A percentile compares a stretch with the other conserved stretches of the same genome.
phyloP scores from a whole-genome alignment of 2,113 vertebrate species.

The Candoia aspera region DNA sequence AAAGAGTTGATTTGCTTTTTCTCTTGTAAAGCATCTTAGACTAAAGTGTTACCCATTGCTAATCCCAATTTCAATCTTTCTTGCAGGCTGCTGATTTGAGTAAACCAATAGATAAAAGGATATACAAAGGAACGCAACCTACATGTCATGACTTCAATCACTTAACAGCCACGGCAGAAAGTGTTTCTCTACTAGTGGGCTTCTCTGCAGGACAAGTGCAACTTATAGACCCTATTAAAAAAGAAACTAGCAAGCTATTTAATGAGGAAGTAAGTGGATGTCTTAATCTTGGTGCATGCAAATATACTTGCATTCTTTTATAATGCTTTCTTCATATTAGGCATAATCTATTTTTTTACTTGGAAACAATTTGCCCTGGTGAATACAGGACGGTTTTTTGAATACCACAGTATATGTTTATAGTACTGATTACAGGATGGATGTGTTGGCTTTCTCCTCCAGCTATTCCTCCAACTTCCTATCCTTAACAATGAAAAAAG shows the following conservation, averaged over 20 bases:
- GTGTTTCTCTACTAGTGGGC: constrained; percentile 96
- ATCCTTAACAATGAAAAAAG: background rate
- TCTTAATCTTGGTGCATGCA: constrained; percentile 57
- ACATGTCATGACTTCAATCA: constrained; percentile 99
- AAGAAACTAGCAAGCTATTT: constrained; percentile 99
- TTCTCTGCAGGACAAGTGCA: constrained; percentile 99
- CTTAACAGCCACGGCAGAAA: constrained; percentile 96
- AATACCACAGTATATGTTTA: background rate
- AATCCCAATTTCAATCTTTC: constrained; percentile 58
- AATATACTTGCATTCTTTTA: constrained; percentile 18
- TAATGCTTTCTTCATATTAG: background rate
- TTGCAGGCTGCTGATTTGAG: constrained; percentile 96
- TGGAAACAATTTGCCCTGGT: background rate
- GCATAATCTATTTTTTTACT: background rate
- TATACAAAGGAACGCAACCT: constrained; percentile 99
- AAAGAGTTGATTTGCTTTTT: constrained; percentile 24
- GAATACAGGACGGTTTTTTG: background rate
- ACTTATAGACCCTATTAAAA: constrained; percentile 99
- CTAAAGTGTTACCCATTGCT: constrained; percentile 44
- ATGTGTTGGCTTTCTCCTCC: background rate
- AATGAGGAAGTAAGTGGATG: constrained; percentile 95
- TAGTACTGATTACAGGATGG: background rate
- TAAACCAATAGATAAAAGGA: constrained; percentile 99
- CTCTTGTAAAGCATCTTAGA: constrained; percentile 15
- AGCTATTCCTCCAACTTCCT: background rate